Conservation (phyloP, 2,888 invertebrate genomes). For the Argynnis bischoffii region DNA sequence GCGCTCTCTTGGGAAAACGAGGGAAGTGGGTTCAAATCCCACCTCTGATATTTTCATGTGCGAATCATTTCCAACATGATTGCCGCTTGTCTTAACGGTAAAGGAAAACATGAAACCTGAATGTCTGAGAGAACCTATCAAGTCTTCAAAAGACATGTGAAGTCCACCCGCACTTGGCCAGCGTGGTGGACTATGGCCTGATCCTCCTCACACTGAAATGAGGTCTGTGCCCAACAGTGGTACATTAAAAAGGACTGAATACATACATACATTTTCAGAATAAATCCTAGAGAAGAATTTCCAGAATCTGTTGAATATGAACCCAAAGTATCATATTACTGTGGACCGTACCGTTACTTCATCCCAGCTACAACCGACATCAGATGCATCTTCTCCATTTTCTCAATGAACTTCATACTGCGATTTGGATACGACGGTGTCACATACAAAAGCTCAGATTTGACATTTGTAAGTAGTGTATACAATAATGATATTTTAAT, state of each 20-base stretch:
- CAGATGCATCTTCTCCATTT: slow-evolving; percentile 75
- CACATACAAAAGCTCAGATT: slow-evolving; percentile 71
- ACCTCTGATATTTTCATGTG: too few species aligned
- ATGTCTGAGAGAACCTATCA: too few species aligned
- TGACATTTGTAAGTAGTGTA: slow-evolving; percentile 63
- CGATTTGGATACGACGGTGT: slow-evolving; percentile 75
- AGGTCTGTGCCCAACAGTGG: background rate
- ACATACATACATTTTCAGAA: slow-evolving; percentile 47
- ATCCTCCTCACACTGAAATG: too few species aligned
- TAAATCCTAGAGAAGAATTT: slow-evolving; percentile 75
- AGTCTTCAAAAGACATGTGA: too few species aligned
- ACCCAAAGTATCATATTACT: slow-evolving; percentile 75
- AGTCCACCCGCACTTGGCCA: too few species aligned
- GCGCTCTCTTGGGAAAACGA: too few species aligned
- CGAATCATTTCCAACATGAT: too few species aligned
- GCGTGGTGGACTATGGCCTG: too few species aligned
- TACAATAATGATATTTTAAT: too few species aligned
- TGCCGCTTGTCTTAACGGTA: too few species aligned
- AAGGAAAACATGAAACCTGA: too few species aligned
- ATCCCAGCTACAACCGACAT: slow-evolving; percentile 76
- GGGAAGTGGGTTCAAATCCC: too few species aligned
- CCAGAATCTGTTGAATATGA: slow-evolving; percentile 77
- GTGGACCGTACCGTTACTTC: slow-evolving; percentile 76
- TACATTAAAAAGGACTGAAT: background rate
- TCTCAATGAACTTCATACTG: slow-evolving; percentile 75